These are phyloP conservation scores for Ciconia stormi DNA, from an alignment of 2,113 vertebrate genomes.

Conservation along the genomic window DNA sequence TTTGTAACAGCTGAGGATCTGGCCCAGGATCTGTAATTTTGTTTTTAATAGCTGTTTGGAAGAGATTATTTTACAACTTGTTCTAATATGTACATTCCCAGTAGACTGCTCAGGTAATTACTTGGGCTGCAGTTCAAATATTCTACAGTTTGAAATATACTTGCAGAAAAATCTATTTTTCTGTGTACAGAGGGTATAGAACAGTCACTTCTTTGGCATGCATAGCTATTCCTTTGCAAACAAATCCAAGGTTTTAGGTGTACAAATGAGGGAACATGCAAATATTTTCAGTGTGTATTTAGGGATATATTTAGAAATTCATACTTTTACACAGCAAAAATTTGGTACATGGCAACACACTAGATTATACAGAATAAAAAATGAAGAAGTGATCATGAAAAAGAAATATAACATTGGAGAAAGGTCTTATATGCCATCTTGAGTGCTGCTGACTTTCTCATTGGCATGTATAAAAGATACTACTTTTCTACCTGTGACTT, in stretches of 20 bases:
- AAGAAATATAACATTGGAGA: background rate
- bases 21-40: conserved; percentile 46
- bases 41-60: conserved; percentile 59
- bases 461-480: background rate
- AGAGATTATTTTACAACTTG: conserved; percentile 59
- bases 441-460: background rate
- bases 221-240: background rate
- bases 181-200: background rate
- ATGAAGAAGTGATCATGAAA: background rate
- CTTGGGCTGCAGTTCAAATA: conserved; percentile 47
- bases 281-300: background rate
- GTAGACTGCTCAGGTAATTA: conserved; percentile 58
- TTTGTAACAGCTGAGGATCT: conserved; percentile 61
- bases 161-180: conserved; percentile 35
- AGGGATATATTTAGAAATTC: background rate
- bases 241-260: background rate
- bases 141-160: conserved; percentile 29
- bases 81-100: conserved; percentile 48
- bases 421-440: background rate
- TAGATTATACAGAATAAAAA: background rate
- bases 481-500: background rate
- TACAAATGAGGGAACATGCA: background rate
- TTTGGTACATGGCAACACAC: background rate
- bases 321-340: background rate
- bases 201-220: background rate